A percentile compares a stretch with the other conserved stretches of the same genome.
Conservation (phyloP, 2,888 invertebrate genomes). For the Lottia gigantea region DNA sequence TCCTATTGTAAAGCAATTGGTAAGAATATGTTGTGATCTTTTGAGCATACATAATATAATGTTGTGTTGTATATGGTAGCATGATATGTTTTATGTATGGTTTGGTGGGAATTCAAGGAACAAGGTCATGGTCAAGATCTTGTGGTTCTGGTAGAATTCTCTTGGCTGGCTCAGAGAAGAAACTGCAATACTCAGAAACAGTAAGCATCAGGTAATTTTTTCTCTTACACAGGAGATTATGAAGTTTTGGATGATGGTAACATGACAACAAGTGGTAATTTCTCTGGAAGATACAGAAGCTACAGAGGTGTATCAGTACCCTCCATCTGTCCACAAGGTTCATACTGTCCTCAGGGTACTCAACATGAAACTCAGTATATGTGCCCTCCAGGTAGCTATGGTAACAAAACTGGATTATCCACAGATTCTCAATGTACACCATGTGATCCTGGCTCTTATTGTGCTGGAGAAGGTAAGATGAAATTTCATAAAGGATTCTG, state of each 20-base stretch:
- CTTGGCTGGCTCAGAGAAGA: no score
- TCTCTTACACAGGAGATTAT: conserved; percentile 53
- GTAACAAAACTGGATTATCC: conserved; percentile 57
- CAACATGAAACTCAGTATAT: conserved; percentile 53
- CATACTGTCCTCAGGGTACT: conserved; percentile 59
- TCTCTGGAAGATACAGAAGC: conserved; percentile 55
- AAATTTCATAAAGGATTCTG: neutral
- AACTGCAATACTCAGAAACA: no score
- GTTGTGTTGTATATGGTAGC: no score
- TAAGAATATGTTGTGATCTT: conserved; percentile 31
- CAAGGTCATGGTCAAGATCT: no score
- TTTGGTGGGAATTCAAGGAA: no score
- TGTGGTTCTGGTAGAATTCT: no score
- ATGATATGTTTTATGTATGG: neutral
- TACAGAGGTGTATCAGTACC: conserved; percentile 62
- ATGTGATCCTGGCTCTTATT: conserved; percentile 61
- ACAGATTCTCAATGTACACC: conserved; percentile 57
- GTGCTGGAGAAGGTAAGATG: conserved; percentile 59
- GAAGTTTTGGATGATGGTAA: conserved; percentile 55
- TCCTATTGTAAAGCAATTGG: conserved; percentile 62
- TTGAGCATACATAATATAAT: neutral
- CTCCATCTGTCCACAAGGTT: conserved; percentile 57
- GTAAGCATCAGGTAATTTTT: neutral
- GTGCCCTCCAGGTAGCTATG: conserved; percentile 61
- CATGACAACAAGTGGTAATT: conserved; percentile 53